Evolutionary conservation across 1,140 invertebrate genomes (phyloP).

Genomic region (Physella acuta): DNA sequence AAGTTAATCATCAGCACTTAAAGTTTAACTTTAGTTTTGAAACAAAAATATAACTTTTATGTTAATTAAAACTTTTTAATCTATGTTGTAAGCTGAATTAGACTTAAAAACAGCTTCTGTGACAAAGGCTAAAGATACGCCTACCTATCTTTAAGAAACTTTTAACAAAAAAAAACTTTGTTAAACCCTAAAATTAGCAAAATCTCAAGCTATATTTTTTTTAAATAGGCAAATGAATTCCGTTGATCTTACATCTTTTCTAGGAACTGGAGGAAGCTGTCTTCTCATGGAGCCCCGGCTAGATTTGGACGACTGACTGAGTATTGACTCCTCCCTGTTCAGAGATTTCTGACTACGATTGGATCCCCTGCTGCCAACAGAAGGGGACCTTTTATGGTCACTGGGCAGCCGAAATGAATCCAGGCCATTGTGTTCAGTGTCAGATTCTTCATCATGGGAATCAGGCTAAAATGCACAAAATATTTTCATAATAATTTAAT

Average conservation of each 20-base stretch:
- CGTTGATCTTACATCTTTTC: constrained; percentile 17
- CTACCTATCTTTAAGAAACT: too few species aligned
- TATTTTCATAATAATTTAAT: too few species aligned
- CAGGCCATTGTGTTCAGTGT: constrained; percentile 4
- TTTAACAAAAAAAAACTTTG: too few species aligned
- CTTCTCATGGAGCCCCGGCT: constrained; percentile 30
- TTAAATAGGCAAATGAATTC: too few species aligned
- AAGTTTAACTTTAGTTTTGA: not conserved
- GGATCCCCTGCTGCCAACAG: constrained; percentile 19
- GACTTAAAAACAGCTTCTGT: too few species aligned
- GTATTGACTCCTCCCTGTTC: constrained; percentile 21
- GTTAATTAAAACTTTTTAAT: too few species aligned
- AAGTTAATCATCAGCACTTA: not conserved
- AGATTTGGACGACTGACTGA: constrained; percentile 26
- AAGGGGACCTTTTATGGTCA: constrained; percentile 15
- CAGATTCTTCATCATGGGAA: constrained; percentile 16
- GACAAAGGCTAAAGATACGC: too few species aligned
- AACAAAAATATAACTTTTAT: not conserved
- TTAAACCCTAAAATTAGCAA: too few species aligned
- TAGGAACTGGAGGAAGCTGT: constrained; percentile 31
- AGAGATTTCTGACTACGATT: constrained; percentile 18
- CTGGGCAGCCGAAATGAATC: not conserved
- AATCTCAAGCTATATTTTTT: too few species aligned
- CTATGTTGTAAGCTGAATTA: too few species aligned
- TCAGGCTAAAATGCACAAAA: constrained; percentile 13